A percentile compares a stretch with the other conserved stretches of the same genome.
Conservation (phyloP, 2,113 vertebrate species). For the rabbit (Oryctolagus cuniculus) region mOryCun1.1 NC_091441.1:92264501-92265000, state of each 20-base stretch:
- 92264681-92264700: background rate
- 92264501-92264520: background rate
- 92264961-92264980: slow-evolving; percentile 7
- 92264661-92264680: background rate
- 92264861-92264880: background rate
- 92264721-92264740: background rate
- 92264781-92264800: too few species aligned
- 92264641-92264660: background rate
- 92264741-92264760: background rate
- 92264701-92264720: too few species aligned
- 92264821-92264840: background rate
- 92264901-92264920: background rate
- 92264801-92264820: too few species aligned
- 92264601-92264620: background rate
- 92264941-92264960: background rate
- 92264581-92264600: background rate
- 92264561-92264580: background rate
- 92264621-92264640: background rate
- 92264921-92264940: background rate
- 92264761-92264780: background rate
- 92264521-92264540: background rate
- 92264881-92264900: background rate
- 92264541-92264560: background rate
- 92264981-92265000: background rate
- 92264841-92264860: background rate